Evolutionary conservation across 2,797 vertebrate species (phyloP).

Genomic region (Tauraco hartlaubi): DNA sequence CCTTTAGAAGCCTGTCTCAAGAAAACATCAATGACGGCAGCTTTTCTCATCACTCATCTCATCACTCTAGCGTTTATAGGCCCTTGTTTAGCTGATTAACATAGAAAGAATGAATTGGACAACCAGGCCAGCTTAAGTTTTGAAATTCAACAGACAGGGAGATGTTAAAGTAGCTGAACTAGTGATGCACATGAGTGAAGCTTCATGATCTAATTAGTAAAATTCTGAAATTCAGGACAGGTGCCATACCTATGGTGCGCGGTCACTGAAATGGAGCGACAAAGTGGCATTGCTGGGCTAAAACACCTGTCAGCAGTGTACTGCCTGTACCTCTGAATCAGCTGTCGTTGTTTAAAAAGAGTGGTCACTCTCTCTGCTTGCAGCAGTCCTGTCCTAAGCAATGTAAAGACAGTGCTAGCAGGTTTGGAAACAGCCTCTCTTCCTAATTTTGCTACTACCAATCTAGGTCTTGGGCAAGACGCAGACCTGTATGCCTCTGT

Average conservation of each 20-base stretch:
- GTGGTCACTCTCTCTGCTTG: not conserved
- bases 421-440: not conserved
- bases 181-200: not conserved
- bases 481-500: not conserved
- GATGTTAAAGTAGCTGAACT: not conserved
- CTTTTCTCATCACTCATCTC: not conserved
- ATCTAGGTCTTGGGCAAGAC: not conserved
- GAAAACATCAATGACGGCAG: not conserved
- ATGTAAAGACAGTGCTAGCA: fast-evolving
- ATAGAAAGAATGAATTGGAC: not conserved
- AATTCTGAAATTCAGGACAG: not conserved
- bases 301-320: not conserved
- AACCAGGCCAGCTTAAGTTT: not conserved
- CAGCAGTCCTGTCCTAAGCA: not conserved
- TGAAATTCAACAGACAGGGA: not conserved
- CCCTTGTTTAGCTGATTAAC: not conserved
- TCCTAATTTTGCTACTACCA: not conserved
- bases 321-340: not conserved
- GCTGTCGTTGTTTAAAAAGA: not conserved
- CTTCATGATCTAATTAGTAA: not conserved
- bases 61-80: not conserved
- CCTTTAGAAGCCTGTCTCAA: not conserved
- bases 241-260: not conserved
- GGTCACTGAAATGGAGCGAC: not conserved
- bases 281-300: not conserved